phyloP scores from a whole-genome alignment of 1,140 invertebrate genomes.

The Drosophila orena region DNA sequence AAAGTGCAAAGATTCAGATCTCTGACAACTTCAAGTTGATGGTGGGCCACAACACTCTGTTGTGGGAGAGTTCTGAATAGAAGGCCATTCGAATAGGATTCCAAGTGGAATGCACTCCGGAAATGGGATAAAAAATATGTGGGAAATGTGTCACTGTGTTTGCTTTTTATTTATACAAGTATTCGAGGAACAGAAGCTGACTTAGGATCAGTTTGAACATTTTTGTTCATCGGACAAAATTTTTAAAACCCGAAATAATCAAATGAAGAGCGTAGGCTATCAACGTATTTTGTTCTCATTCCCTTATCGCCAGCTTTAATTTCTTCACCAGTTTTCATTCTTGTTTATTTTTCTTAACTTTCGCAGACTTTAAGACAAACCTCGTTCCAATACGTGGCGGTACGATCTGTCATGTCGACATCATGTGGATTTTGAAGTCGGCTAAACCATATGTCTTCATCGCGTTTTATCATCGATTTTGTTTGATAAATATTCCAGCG shows the following conservation, averaged over 20 bases:
- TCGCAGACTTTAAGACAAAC: not conserved
- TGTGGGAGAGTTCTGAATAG: constrained; percentile 41
- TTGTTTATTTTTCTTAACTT: not conserved
- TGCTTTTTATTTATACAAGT: too few relatives aligned
- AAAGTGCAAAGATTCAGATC: constrained; percentile 27
- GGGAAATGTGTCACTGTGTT: constrained; percentile 22
- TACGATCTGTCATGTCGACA: constrained; percentile 26
- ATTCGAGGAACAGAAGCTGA: too few relatives aligned
- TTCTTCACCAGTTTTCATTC: not conserved
- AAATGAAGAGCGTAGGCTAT: too few relatives aligned
- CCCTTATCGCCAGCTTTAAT: not conserved
- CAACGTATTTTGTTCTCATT: not conserved
- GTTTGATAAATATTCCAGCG: constrained; percentile 56
- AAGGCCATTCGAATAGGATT: constrained; percentile 3
- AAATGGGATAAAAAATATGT: not conserved
- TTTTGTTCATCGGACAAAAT: not conserved
- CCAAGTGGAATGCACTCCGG: not conserved
- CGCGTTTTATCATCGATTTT: constrained; percentile 48
- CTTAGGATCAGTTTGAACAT: not conserved
- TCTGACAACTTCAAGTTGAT: constrained; percentile 1
- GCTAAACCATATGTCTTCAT: constrained; percentile 23
- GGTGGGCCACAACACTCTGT: constrained; percentile 2
- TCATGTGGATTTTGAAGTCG: constrained; percentile 20
- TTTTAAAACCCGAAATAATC: too few relatives aligned
- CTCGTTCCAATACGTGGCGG: constrained; percentile 4